A percentile compares a stretch with the other conserved stretches of the same genome.
These are phyloP conservation scores for Herpailurus yagouaroundi DNA, from an alignment of 2,113 vertebrate species.

Conservation along the genomic window DNA sequence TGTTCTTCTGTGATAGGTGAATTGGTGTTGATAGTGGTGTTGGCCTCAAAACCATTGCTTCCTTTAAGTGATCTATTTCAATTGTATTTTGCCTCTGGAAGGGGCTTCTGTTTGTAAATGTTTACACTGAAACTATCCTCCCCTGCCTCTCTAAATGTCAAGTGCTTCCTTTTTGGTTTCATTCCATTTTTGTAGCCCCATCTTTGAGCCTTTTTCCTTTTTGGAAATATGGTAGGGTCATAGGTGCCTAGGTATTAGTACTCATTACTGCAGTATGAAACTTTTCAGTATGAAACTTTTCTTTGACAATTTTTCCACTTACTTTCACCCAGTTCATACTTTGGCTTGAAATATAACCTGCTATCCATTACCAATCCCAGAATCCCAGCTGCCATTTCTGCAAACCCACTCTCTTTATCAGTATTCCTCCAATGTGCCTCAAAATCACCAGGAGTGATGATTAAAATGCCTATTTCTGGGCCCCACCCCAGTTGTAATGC, in stretches of 20 bases:
- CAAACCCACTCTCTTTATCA: not conserved
- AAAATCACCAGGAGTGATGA: conserved; percentile 26
- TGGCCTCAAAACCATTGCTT: not conserved
- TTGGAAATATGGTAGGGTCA: not conserved
- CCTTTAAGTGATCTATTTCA: not conserved
- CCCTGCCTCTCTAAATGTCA: not conserved
- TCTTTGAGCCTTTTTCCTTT: not conserved
- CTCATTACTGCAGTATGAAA: not conserved
- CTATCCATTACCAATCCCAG: not conserved
- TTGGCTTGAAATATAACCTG: not conserved
- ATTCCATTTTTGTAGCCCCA: not conserved
- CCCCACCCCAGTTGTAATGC: not conserved
- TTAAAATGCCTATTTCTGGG: conserved; percentile 13
- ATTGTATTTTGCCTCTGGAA: not conserved
- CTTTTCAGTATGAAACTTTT: not conserved
- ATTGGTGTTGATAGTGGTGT: not conserved
- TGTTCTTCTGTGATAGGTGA: not conserved
- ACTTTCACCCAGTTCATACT: not conserved
- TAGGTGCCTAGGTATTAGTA: not conserved
- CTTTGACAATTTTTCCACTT: not conserved
- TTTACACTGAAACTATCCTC: not conserved
- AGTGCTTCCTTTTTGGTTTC: not conserved
- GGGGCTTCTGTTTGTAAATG: conserved; percentile 7
- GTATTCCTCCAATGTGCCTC: not conserved
- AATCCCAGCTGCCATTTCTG: conserved; percentile 2